Conservation (phyloP, 2,113 vertebrate genomes). For the Etheostoma spectabile region DNA sequence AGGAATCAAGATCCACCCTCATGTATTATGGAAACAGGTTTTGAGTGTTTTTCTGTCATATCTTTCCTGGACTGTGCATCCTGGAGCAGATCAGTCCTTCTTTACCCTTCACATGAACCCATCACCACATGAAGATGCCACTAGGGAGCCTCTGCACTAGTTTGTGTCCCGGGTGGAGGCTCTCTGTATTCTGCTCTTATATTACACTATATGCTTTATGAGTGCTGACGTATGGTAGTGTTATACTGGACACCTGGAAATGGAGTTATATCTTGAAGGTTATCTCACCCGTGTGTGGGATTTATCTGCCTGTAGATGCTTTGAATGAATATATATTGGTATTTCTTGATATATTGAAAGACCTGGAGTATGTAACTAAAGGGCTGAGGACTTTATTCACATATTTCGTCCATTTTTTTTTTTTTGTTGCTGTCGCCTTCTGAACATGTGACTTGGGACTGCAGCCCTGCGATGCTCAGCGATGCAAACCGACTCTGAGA, state of each 20-base stretch:
- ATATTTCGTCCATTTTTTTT: too few relatives aligned
- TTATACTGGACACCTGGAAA: background rate
- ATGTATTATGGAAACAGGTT: slow-evolving; percentile 46
- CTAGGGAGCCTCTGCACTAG: slow-evolving; percentile 22
- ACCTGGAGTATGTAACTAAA: background rate
- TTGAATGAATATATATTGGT: background rate
- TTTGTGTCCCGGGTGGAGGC: slow-evolving; percentile 7
- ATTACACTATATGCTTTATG: background rate
- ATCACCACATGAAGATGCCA: slow-evolving; percentile 42
- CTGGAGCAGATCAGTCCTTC: slow-evolving; percentile 21
- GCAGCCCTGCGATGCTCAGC: slow-evolving; percentile 22
- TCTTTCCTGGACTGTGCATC: slow-evolving; percentile 16
- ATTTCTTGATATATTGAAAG: background rate
- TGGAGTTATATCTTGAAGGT: background rate
- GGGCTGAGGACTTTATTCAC: background rate
- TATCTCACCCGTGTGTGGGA: slow-evolving; percentile 2
- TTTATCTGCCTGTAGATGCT: background rate
- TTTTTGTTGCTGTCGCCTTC: slow-evolving; percentile 10
- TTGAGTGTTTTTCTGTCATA: slow-evolving; percentile 19
- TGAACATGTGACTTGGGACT: slow-evolving; percentile 35
- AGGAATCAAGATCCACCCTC: background rate
- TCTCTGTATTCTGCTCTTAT: slow-evolving; percentile 9
- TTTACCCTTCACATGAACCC: slow-evolving; percentile 61
- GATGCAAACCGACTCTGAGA: slow-evolving; percentile 21
- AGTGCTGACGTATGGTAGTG: background rate